Evolutionary conservation across 1,140 invertebrate genomes (phyloP).

Genomic region (Aethina tumida): DNA sequence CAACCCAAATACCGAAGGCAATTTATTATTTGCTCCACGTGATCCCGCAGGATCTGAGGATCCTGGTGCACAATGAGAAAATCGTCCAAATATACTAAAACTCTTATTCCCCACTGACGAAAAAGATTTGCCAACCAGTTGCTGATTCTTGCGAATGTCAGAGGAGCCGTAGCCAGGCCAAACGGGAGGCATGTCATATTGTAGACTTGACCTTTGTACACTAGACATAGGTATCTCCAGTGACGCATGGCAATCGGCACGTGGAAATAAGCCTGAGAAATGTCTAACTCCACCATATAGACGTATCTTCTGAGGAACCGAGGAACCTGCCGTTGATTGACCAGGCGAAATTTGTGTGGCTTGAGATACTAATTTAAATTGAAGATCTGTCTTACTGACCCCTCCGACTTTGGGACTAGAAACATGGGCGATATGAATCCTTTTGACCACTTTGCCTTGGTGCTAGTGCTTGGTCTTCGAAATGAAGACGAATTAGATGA

Average conservation of each 20-base stretch:
- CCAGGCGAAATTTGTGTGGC: too few species aligned
- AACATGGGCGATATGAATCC: too few species aligned
- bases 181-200: slow-evolving; percentile 11
- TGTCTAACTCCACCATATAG: slow-evolving; percentile 3
- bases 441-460: too few species aligned
- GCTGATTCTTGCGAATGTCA: slow-evolving; percentile 1
- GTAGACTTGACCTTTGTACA: slow-evolving; percentile 8
- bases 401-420: too few species aligned
- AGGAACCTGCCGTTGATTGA: slow-evolving; percentile 2
- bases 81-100: slow-evolving; percentile 10
- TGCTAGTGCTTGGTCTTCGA: too few species aligned
- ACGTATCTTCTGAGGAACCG: not conserved
- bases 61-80: slow-evolving; percentile 1
- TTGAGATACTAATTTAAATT: too few species aligned
- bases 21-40: not conserved
- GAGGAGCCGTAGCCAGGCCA: slow-evolving; percentile 8
- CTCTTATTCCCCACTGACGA: slow-evolving; percentile 1
- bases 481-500: too few species aligned
- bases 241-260: slow-evolving; percentile 8
- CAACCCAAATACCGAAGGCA: not conserved
- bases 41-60: not conserved
- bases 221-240: slow-evolving; percentile 5
- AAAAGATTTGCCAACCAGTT: slow-evolving; percentile 7
- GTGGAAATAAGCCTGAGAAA: slow-evolving; percentile 9
- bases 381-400: too few species aligned